Conservation (phyloP, 2,113 vertebrate species). For the Pedetes capensis region DNA sequence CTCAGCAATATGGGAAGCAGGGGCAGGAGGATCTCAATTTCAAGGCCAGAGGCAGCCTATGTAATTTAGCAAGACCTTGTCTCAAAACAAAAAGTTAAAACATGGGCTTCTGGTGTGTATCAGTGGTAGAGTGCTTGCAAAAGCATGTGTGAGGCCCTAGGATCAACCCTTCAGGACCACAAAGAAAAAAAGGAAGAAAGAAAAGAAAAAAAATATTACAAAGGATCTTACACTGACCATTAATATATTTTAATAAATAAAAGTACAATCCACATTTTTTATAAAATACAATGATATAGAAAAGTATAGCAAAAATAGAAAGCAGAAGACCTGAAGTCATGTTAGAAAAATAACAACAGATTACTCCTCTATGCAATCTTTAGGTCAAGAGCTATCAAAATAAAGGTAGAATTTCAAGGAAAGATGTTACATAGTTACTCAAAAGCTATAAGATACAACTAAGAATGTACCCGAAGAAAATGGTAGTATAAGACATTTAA, state of each 20-base stretch:
- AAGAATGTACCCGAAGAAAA: neutral
- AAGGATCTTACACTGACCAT: neutral
- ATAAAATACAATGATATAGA: neutral
- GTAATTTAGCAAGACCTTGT: too few species aligned
- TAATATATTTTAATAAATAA: neutral
- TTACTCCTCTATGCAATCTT: neutral
- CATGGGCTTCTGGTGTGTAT: too few species aligned
- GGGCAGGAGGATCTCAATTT: too few species aligned
- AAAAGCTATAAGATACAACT: neutral
- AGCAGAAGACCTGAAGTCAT: neutral
- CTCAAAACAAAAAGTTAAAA: too few species aligned
- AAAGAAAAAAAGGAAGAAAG: too few species aligned
- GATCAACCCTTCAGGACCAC: too few species aligned
- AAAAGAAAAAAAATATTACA: too few species aligned
- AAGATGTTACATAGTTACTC: neutral
- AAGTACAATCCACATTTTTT: neutral
- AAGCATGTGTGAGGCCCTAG: too few species aligned
- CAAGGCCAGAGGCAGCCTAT: too few species aligned
- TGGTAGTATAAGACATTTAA: neutral
- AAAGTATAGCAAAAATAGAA: neutral
- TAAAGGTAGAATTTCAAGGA: neutral
- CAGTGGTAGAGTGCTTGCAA: too few species aligned
- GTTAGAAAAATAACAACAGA: neutral
- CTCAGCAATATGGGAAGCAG: too few species aligned
- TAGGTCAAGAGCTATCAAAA: neutral